Base-by-base conservation (phyloP, 2,113 vertebrate species). In the Lipophrys pholis region DNA sequence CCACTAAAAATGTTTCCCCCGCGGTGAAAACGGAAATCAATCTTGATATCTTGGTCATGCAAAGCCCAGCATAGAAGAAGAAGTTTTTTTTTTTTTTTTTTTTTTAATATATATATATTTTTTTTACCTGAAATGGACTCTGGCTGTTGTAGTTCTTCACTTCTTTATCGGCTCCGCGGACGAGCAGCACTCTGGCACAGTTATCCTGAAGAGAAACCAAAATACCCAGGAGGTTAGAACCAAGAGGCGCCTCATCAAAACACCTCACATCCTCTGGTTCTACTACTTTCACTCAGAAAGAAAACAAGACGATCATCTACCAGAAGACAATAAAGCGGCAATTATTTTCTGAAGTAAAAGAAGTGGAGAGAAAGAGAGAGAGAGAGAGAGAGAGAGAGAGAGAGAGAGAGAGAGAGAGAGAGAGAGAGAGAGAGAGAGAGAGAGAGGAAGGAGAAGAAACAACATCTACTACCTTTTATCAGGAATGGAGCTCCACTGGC, bases 101-200 rank as follows among this genome's bases (percentile, higher is more conserved):
- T n/a, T n/a, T n/a, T n/a, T n/a, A n/a, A n/a, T n/a, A n/a, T n/a
- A n/a, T n/a, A n/a, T n/a, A n/a, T n/a, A n/a, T n/a, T n/a, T n/a
- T n/a, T n/a, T n/a, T n/a, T 94, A 98, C 97, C 97, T 99, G 97
- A 79, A 98, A 98, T 0, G 97, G 94, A 45, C 95, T 96, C 86
- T 99, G 97, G 92, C 95, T 98, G 93, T 97, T 98, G 93, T 95
- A 96, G 84, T 99, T 99, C 88, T 98, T 98, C 14, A 98, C 86
- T 52, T 99, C 97, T 57, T 99, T 99, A 69, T 96, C 91, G 8
- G 96, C 95, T 58, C 97, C 97, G 0, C 97, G 93, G 8, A 97
- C 96, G 0, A 99, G 94, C 85, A 99, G 91, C 73, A 98, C 97
- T 21, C 95, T 88, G 0, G 96, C 96, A 90, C 97, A 99, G 91